Conservation (phyloP, 1,140 invertebrate genomes). For the Melipona quadrifasciata region DNA sequence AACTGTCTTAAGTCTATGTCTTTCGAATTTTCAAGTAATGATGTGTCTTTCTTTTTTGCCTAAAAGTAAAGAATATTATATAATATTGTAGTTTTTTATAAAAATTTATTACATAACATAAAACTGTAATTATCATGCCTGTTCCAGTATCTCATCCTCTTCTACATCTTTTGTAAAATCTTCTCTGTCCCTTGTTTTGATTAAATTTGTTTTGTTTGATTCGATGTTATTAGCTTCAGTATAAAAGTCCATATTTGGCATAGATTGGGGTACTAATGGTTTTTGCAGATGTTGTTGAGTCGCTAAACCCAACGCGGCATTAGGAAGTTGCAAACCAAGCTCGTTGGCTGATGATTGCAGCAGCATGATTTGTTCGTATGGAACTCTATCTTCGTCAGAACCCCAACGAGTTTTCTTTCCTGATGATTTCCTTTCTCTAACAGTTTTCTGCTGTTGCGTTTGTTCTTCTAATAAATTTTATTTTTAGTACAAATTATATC, state of each 20-base stretch:
- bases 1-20: conserved; percentile 77
- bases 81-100: background rate
- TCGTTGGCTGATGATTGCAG: conserved; percentile 76
- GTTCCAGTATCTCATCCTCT: conserved; percentile 79
- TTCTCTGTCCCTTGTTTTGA: conserved; percentile 77
- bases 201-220: conserved; percentile 76
- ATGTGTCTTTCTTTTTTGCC: conserved; percentile 64
- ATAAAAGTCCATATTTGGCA: conserved; percentile 74
- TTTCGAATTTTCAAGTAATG: conserved; percentile 58
- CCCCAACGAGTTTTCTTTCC: conserved; percentile 80
- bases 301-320: conserved; percentile 73
- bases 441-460: conserved; percentile 62
- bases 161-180: conserved; percentile 77
- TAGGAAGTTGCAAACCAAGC: conserved; percentile 74
- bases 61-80: conserved; percentile 38
- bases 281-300: conserved; percentile 68
- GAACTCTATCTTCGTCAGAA: conserved; percentile 79
- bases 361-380: conserved; percentile 79
- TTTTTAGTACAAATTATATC: background rate
- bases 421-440: conserved; percentile 73
- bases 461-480: conserved; percentile 52
- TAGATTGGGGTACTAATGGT: conserved; percentile 33
- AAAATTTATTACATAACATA: conserved; percentile 12
- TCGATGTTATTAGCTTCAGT: conserved; percentile 69
- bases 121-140: conserved; percentile 58